Evolutionary conservation across 2,888 invertebrate species (phyloP).

Genomic region (Boloria selene): DNA sequence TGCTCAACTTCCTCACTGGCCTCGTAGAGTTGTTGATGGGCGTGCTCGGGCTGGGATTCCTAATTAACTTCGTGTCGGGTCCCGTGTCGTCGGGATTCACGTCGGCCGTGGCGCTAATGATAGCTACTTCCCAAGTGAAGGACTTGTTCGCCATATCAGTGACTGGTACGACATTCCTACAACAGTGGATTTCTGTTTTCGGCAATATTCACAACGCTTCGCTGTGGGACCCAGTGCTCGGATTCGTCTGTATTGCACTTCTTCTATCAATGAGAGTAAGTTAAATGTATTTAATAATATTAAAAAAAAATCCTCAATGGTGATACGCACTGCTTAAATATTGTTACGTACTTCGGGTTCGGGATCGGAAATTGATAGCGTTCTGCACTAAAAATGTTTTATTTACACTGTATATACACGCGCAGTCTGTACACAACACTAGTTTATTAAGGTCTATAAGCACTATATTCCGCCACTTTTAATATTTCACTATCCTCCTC

Average conservation of each 20-base stretch:
- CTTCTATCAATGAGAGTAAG: constrained; percentile 90
- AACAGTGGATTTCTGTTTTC: constrained; percentile 89
- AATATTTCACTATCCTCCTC: too few species aligned
- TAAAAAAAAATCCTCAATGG: too few species aligned
- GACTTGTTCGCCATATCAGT: constrained; percentile 89
- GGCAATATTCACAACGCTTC: constrained; percentile 85
- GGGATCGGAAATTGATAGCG: too few species aligned
- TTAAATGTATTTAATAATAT: too few species aligned
- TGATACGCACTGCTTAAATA: too few species aligned
- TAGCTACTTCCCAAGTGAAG: constrained; percentile 94
- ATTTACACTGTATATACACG: too few species aligned
- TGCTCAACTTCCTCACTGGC: constrained; percentile 89
- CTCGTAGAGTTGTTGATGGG: constrained; percentile 91
- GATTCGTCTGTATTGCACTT: constrained; percentile 87
- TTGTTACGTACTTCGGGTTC: too few species aligned
- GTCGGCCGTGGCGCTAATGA: constrained; percentile 94
- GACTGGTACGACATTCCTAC: constrained; percentile 88
- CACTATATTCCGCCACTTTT: too few species aligned
- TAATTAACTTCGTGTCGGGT: constrained; percentile 94
- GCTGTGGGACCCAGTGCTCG: constrained; percentile 89
- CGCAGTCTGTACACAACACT: too few species aligned
- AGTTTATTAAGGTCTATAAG: too few species aligned
- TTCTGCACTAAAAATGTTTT: too few species aligned
- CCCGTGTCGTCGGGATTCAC: constrained; percentile 95
- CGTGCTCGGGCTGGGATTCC: constrained; percentile 90